Evolutionary conservation across 2,113 vertebrate species (phyloP), one percentile per base, ranked within the genome.

Genomic region (Passerina amoena): DNA sequence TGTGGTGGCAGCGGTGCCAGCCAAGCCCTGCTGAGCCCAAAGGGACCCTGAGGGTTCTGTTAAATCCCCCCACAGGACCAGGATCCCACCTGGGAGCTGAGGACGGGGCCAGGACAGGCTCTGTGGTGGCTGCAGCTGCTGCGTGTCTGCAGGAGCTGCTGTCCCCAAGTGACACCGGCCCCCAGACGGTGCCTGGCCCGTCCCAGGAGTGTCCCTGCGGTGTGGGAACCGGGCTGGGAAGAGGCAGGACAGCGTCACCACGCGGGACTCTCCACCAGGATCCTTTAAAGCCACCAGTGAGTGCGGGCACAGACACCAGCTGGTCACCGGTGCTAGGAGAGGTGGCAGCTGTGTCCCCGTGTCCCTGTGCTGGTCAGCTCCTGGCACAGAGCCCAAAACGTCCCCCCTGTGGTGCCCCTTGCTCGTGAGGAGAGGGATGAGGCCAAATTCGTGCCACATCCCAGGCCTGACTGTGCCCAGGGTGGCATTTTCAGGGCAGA

Each of bases 361-460:
- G 63, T 31, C 76, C 57, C 10, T 0, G 45, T 0, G 68, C 54
- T 0, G 3, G 6, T 13, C 0, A 0, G 82, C 16, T 57, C 44
- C 86, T 44, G 82, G 90, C 33, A 5, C 86, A 54, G 82, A 80
- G 69, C 79, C 79, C 7, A 0, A 1, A 6, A 17, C 0, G 1
- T 12, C 35, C 19, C 35, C 19, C 16, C 22, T 44, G 1, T 0
- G 1, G 25, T 37, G 24, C 15, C 51, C 44, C 16, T 63, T 8
- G 47, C 57, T n/a, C 16, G 23, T 1, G 2, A 42, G 51, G 30
- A 30, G 42, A 53, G 17, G 17, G 33, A 45, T 22, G 60, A 79
- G 51, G 45, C 85, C 76, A n/a, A 89, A 75, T 17, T 70, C 0
- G 0, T 5, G 56, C 16, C 57, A 15, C 21, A 0, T 17, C 18